These are phyloP conservation scores for Sinhomidia bicolor DNA, from an alignment of 2,888 invertebrate genomes.

Conservation along the genomic window DNA sequence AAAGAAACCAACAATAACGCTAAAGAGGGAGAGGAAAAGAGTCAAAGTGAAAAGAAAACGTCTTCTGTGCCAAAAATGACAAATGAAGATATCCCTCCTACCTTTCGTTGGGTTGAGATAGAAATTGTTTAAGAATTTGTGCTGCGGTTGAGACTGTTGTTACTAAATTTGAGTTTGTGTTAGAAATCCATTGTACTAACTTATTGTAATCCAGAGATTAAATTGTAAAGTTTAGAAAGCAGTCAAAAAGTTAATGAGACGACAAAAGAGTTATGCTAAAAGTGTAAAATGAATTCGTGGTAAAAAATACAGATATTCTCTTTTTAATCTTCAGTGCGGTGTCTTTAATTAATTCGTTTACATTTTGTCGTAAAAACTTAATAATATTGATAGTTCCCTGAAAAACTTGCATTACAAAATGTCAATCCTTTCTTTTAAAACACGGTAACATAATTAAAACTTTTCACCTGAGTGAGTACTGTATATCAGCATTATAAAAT, in stretches of 20 bases:
- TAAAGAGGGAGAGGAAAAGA: too few species aligned
- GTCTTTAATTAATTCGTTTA: slow-evolving; percentile 38
- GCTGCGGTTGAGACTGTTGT: background rate
- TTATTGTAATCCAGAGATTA: too few species aligned
- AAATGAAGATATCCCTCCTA: slow-evolving; percentile 34
- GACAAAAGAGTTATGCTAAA: background rate
- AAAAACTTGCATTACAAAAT: slow-evolving; percentile 59
- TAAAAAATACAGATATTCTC: too few species aligned
- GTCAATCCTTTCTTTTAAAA: slow-evolving; percentile 34
- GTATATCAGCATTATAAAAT: slow-evolving; percentile 59
- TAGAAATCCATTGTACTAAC: background rate
- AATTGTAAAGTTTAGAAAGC: too few species aligned
- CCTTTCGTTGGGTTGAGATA: slow-evolving; percentile 67
- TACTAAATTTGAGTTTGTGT: background rate
- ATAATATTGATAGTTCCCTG: slow-evolving; percentile 56
- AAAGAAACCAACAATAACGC: too few species aligned
- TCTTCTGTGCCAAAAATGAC: background rate
- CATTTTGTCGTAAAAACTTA: background rate
- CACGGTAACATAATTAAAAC: slow-evolving; percentile 74
- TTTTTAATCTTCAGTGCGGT: slow-evolving; percentile 6
- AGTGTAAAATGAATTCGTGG: slow-evolving; percentile 4
- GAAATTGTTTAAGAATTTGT: slow-evolving; percentile 42
- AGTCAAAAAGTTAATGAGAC: too few species aligned
- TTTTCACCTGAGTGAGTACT: slow-evolving; percentile 74
- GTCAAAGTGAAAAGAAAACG: too few species aligned